Evolutionary conservation across 2,113 vertebrate genomes (phyloP).

Genomic region (Coryphaenoides rupestris): DNA sequence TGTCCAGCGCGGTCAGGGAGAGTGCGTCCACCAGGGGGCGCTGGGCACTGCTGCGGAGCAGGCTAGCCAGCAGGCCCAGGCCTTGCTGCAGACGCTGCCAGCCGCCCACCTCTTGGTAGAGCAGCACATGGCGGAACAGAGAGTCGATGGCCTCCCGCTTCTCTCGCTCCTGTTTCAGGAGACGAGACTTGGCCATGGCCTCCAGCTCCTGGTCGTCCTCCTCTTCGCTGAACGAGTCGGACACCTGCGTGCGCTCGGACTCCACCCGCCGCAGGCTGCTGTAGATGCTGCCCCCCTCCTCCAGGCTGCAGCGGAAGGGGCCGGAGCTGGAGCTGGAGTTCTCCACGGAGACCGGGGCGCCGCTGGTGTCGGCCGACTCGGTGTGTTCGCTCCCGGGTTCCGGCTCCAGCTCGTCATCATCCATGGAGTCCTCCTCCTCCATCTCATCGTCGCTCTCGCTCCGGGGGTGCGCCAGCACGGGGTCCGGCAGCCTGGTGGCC

Average conservation of each 20-base stretch:
- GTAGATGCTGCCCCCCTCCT: slow-evolving; percentile 58
- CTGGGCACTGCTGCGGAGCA: slow-evolving; percentile 85
- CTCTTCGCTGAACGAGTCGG: slow-evolving; percentile 93
- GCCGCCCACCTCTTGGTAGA: slow-evolving; percentile 86
- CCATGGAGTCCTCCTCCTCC: slow-evolving; percentile 23
- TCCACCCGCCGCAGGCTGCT: slow-evolving; percentile 74
- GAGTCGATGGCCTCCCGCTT: slow-evolving; percentile 80
- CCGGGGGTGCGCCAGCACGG: slow-evolving; percentile 42
- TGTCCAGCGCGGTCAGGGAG: slow-evolving; percentile 83
- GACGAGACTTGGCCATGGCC: slow-evolving; percentile 73
- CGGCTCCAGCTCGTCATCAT: slow-evolving; percentile 21
- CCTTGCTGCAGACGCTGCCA: slow-evolving; percentile 84
- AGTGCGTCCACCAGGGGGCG: slow-evolving; percentile 85
- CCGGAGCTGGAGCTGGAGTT: slow-evolving; percentile 83
- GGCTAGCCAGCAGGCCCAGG: slow-evolving; percentile 84
- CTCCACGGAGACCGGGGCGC: slow-evolving; percentile 77
- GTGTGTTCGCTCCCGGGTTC: slow-evolving; percentile 84
- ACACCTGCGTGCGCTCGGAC: slow-evolving; percentile 89
- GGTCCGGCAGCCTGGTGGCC: slow-evolving; percentile 24
- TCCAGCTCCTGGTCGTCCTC: slow-evolving; percentile 92
- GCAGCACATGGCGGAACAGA: slow-evolving; percentile 85
- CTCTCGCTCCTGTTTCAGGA: slow-evolving; percentile 82
- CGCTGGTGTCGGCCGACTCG: slow-evolving; percentile 88
- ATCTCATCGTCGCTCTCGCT: slow-evolving; percentile 65
- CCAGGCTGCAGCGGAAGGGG: slow-evolving; percentile 66